Conservation (phyloP, 2,113 vertebrate genomes). For the Cynoglossus semilaevis region DNA sequence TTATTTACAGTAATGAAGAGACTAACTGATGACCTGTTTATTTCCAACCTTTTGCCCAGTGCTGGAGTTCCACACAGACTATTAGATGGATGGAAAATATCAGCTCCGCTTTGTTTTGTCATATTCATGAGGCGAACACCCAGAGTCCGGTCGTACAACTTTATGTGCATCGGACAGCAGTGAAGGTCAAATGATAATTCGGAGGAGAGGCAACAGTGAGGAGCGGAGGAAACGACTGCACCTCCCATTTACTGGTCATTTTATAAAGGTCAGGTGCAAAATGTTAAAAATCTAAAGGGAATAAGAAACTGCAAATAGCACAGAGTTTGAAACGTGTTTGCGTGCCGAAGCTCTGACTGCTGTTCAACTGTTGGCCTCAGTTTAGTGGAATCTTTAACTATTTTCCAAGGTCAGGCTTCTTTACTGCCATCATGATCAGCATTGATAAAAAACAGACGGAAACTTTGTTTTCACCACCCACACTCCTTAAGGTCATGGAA, state of each 20-base stretch:
- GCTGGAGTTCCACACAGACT: too few relatives aligned
- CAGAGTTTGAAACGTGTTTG: conserved; percentile 15
- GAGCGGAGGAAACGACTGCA: conserved; percentile 40
- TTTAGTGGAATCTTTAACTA: conserved; percentile 3
- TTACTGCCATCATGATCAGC: neutral
- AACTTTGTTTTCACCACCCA: too few relatives aligned
- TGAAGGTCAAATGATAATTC: conserved; percentile 67
- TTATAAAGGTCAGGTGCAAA: conserved; percentile 48
- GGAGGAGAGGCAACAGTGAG: conserved; percentile 50
- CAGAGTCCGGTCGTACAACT: neutral
- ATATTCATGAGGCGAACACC: neutral
- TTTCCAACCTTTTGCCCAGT: too few relatives aligned
- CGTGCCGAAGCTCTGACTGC: conserved; percentile 1
- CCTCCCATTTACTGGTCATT: conserved; percentile 52
- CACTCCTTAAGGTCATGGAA: too few relatives aligned
- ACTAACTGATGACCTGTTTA: too few relatives aligned
- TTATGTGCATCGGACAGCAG: conserved; percentile 7
- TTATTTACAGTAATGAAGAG: too few relatives aligned
- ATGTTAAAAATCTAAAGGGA: conserved; percentile 49
- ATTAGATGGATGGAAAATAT: neutral
- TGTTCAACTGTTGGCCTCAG: neutral
- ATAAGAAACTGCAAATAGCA: conserved; percentile 37
- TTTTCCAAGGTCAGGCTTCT: conserved; percentile 3
- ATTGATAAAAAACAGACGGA: neutral
- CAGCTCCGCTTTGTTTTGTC: neutral